Base-by-base conservation (phyloP, 37 sponge, comb jelly and placozoan genomes). In the Hormiphora californensis region DNA sequence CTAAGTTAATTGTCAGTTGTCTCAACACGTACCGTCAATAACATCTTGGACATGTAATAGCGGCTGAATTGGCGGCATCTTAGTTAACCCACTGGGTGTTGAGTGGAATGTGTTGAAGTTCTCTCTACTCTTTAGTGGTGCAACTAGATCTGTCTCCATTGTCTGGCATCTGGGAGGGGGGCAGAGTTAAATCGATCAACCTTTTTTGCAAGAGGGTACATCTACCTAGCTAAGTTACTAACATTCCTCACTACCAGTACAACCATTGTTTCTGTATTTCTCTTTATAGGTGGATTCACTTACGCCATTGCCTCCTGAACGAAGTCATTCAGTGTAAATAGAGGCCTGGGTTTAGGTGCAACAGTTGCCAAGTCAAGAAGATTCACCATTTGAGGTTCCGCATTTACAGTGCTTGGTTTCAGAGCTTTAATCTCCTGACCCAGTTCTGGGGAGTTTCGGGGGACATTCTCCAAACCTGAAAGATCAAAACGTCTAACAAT, bases 291-390 rank as follows among this genome's bases (percentile, higher is more conserved):
- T 46, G 12, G 12, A 8, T 46, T 30, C 31, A 73, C 81, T 73
- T n/a, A 73, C 81, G 44, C 81, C 27, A 73, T 43, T 11, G 81
- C 81, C 46, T 73, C 81, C 21, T n/a, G 21, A 7, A 73, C 81
- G 38, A 73, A 73, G 46, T 73, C 81, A 17, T 73, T 73, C 0
- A 73, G 81, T 0, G 81, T 73, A 28, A 73, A 73, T 43, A 73
- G 43, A n/a, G 81, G 81, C 40, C 46, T n/a, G 1, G 41, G 81
- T 73, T 73, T 73, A 11, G 81, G 81, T n/a, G 81, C 81, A 17
- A 33, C 35, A n/a, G 81, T 73, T 1, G 81, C 81, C 2, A 73
- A 46, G 25, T 73, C 81, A 43, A 73, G 81, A 0, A 73, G 22
- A 30, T 73, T 73, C 1, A 73, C 81, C 2, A 73, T 21, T 23